These are phyloP conservation scores for Bucco capensis DNA, from an alignment of 2,113 vertebrate genomes.

Conservation along the genomic window DNA sequence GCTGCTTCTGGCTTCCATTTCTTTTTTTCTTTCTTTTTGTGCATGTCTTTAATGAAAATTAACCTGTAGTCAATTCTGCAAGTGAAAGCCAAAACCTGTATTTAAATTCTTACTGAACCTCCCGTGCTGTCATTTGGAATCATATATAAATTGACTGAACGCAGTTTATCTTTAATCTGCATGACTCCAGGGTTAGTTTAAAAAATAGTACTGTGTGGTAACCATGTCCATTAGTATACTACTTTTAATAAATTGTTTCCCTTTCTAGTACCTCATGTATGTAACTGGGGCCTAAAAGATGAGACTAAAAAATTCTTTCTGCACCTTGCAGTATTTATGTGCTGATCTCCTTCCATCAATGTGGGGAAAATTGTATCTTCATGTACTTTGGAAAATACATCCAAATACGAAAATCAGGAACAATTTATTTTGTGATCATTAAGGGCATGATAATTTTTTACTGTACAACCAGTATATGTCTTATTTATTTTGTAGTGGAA, in stretches of 20 bases:
- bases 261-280: background rate
- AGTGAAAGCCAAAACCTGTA: background rate
- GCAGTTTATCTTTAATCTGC: background rate
- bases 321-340: background rate
- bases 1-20: background rate
- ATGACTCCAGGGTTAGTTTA: background rate
- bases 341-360: background rate
- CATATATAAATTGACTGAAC: background rate
- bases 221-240: background rate
- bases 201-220: background rate
- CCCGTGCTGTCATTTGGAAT: background rate
- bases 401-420: background rate
- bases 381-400: background rate
- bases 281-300: background rate
- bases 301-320: background rate
- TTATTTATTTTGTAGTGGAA: slow-evolving; percentile 87
- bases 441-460: background rate
- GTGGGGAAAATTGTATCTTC: background rate
- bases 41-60: background rate
- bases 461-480: background rate
- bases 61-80: background rate
- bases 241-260: background rate
- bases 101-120: background rate
- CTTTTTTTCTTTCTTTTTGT: background rate
- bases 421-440: background rate